Evolutionary conservation across 2,797 vertebrate genomes (phyloP).

Genomic region (Botia kubotai): DNA sequence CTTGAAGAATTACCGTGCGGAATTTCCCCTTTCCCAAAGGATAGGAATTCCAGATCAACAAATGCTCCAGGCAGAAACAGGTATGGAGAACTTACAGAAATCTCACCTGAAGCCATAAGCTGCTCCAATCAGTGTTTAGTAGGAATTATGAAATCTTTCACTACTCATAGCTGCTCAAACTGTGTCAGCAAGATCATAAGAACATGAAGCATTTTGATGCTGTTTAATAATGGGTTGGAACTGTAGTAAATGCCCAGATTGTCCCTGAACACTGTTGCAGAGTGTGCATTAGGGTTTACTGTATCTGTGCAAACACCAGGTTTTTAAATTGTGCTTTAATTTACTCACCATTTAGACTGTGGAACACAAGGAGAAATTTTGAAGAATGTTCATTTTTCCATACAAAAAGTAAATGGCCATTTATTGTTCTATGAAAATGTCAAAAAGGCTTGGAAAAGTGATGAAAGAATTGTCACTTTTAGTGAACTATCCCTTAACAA

Average conservation of each 20-base stretch:
- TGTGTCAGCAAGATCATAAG: slow-evolving; percentile 18
- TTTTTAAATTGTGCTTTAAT: background rate
- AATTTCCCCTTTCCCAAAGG: slow-evolving; percentile 73
- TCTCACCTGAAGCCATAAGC: slow-evolving; percentile 40
- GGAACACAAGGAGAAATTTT: too few species aligned
- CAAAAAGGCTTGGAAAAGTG: too few species aligned
- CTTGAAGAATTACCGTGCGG: slow-evolving; percentile 63
- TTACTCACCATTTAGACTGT: too few species aligned
- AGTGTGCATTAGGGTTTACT: background rate
- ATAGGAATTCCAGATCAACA: slow-evolving; percentile 72
- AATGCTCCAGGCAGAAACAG: slow-evolving; percentile 62
- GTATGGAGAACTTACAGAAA: slow-evolving; percentile 41
- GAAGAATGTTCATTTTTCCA: too few species aligned
- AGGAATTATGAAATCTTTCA: slow-evolving; percentile 9
- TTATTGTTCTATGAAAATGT: too few species aligned
- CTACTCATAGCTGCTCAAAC: background rate
- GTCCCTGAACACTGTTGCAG: background rate
- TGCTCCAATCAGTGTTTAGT: background rate
- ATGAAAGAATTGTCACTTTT: too few species aligned
- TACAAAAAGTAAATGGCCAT: too few species aligned
- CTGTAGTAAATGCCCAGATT: slow-evolving; percentile 1
- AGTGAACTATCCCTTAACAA: too few species aligned
- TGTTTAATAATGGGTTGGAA: slow-evolving; percentile 16
- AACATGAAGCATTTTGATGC: slow-evolving; percentile 9
- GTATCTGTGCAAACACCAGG: slow-evolving; percentile 7